These are phyloP conservation scores for Cataglyphis rosenhaueri DNA, from an alignment of 2,888 invertebrate species.

Conservation along the genomic window DNA sequence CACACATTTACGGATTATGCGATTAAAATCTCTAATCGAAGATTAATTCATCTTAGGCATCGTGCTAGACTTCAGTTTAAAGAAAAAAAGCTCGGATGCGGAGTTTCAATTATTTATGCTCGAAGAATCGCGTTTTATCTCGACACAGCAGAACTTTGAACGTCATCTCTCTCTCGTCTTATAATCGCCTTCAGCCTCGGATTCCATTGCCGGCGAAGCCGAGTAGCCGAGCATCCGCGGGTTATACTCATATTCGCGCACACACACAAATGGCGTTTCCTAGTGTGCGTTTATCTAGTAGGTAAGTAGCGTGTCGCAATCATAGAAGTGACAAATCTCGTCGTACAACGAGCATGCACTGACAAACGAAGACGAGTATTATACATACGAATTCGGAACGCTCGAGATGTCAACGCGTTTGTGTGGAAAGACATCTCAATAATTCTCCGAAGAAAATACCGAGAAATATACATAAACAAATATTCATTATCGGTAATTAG, in stretches of 20 bases:
- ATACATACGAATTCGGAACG: conserved; percentile 43
- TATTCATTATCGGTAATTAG: neutral
- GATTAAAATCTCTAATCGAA: neutral
- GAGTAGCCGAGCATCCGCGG: conserved; percentile 52
- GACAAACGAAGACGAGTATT: conserved; percentile 54
- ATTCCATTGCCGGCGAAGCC: conserved; percentile 56
- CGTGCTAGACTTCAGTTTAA: neutral
- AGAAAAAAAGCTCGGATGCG: neutral
- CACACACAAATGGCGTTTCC: conserved; percentile 50
- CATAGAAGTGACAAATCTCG: conserved; percentile 75
- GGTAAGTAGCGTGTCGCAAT: conserved; percentile 76
- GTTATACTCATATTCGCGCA: conserved; percentile 60
- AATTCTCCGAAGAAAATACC: neutral
- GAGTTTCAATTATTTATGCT: conserved; percentile 4
- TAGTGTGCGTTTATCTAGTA: conserved; percentile 70
- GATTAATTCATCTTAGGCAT: neutral
- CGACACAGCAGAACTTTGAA: conserved; percentile 20
- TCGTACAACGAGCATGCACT: conserved; percentile 63
- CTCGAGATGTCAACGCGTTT: conserved; percentile 33
- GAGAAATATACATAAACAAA: neutral
- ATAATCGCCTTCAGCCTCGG: conserved; percentile 47
- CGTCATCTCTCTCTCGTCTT: conserved; percentile 41
- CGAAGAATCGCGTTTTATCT: conserved; percentile 7
- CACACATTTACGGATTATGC: neutral
- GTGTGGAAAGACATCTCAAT: neutral